Evolutionary conservation across 2,113 vertebrate species (phyloP), one percentile per base, ranked within the genome.

Genomic region (Notarius lentiginosus): DNA sequence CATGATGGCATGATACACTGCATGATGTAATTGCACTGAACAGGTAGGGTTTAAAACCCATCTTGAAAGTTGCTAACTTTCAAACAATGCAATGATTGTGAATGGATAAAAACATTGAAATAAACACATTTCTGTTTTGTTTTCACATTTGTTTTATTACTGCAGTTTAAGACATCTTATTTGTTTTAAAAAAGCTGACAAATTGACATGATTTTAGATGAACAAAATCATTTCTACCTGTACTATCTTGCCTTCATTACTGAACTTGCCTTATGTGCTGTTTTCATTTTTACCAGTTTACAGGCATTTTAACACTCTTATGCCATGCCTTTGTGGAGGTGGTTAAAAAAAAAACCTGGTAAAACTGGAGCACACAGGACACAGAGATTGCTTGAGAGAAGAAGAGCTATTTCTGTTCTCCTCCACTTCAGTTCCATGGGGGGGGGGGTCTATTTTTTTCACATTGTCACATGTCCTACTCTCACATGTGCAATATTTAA

Each of bases 381-480:
- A 84, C 87, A 51, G 76, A 77, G 89, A 85, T 87, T 87, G 72
- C 83, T 79, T 82, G 79, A 84, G 66, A 87, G 79, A 87, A 85
- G 79, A 87, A 34, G n/a, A 89, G 85, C 88, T 89, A 91, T 88
- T 91, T 89, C 65, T 85, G 86, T 61, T 55, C 84, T 76, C 80
- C 87, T 90, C 83, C 84, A 87, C 86, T 90, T 88, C 85, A 79
- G 87, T 90, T 90, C 88, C 90, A 85, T 82, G 65, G 86, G 89
- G 87, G 81, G 47, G 49, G 34, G 58, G 84, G 60, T 77, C 61
- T 87, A 86, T 84, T 91, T 89, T 88, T 89, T 88, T n/a, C 66
- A 89, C 88, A 86, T 76, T 84, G 84, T 84, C 89, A 87, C 89
- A 86, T 89, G 86, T 89, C 79, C 84, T 89, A 80, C 72, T 79